Evolutionary conservation across 2,888 invertebrate species (phyloP).

Genomic region (Lymantria dispar): DNA sequence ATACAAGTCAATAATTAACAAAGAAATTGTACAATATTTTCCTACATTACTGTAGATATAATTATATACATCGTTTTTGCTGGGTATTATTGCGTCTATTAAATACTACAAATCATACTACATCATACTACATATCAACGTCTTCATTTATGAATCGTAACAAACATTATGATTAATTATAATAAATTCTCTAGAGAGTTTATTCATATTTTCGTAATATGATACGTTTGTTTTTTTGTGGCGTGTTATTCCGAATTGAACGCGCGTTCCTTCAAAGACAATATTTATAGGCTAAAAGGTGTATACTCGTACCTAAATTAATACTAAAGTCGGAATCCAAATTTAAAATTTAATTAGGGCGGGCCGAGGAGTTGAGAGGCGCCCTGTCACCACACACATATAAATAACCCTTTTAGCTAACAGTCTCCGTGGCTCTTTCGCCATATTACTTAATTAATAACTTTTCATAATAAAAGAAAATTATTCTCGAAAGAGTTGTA

Average conservation of each 20-base stretch:
- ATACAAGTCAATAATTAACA: too few relatives aligned
- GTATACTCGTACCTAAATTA: slow-evolving; percentile 38
- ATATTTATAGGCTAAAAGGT: slow-evolving; percentile 33
- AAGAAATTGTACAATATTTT: neutral
- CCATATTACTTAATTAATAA: slow-evolving; percentile 30
- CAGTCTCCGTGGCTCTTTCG: slow-evolving; percentile 28
- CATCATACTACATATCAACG: too few relatives aligned
- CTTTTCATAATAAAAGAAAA: neutral
- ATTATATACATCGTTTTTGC: too few relatives aligned
- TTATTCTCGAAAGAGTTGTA: neutral
- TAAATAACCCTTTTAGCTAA: slow-evolving; percentile 62
- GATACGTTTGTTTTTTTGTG: slow-evolving; percentile 3
- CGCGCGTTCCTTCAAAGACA: slow-evolving; percentile 12
- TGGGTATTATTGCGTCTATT: slow-evolving; percentile 4
- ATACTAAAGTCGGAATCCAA: slow-evolving; percentile 51
- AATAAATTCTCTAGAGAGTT: slow-evolving; percentile 2
- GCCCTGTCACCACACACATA: slow-evolving; percentile 59
- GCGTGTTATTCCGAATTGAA: slow-evolving; percentile 10
- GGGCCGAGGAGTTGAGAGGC: slow-evolving; percentile 46
- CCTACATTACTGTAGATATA: neutral
- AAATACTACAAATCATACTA: slow-evolving; percentile 2
- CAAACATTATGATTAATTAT: neutral
- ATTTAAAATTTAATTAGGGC: slow-evolving; percentile 72
- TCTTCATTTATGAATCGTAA: neutral
- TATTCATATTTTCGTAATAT: slow-evolving; percentile 2